phyloP scores from a whole-genome alignment of 35 echinoderm and acorn worm species.

The Amphiura filiformis region DNA sequence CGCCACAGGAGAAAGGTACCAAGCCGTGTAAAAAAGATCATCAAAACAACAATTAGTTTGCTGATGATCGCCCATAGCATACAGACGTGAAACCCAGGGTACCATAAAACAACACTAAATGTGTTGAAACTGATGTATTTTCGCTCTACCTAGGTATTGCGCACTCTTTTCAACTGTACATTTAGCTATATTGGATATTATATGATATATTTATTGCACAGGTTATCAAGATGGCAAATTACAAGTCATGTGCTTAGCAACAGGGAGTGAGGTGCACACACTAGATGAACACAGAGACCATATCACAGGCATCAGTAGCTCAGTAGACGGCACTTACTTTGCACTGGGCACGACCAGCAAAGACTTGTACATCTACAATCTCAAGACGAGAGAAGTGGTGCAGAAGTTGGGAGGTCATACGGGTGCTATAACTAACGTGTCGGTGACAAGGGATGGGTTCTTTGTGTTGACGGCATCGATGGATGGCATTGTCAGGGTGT shows the following conservation, averaged over 20 bases:
- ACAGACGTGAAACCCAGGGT: too few relatives aligned
- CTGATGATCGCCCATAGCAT: too few relatives aligned
- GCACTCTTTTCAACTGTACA: too few relatives aligned
- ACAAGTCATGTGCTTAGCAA: constrained; percentile 73
- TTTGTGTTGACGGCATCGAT: constrained; percentile 74
- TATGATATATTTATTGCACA: constrained; percentile 13
- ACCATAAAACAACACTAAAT: too few relatives aligned
- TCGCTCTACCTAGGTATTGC: too few relatives aligned
- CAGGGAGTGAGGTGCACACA: constrained; percentile 78
- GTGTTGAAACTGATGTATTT: too few relatives aligned
- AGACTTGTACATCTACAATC: constrained; percentile 79
- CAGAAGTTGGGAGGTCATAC: constrained; percentile 79
- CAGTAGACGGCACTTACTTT: constrained; percentile 66
- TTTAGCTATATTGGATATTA: too few relatives aligned
- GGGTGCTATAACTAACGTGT: constrained; percentile 47
- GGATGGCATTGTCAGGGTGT: constrained; percentile 70
- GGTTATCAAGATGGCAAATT: constrained; percentile 77
- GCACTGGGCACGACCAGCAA: constrained; percentile 72
- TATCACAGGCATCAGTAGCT: constrained; percentile 66
- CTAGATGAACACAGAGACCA: constrained; percentile 78
- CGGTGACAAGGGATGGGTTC: constrained; percentile 77
- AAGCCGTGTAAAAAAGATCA: too few relatives aligned
- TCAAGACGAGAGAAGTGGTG: constrained; percentile 56
- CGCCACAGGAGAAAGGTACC: too few relatives aligned
- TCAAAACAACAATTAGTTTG: too few relatives aligned